Evolutionary conservation across 2,888 invertebrate species (phyloP), one percentile per base, ranked within the genome.

Genomic region (Nephrotoma flavescens): DNA sequence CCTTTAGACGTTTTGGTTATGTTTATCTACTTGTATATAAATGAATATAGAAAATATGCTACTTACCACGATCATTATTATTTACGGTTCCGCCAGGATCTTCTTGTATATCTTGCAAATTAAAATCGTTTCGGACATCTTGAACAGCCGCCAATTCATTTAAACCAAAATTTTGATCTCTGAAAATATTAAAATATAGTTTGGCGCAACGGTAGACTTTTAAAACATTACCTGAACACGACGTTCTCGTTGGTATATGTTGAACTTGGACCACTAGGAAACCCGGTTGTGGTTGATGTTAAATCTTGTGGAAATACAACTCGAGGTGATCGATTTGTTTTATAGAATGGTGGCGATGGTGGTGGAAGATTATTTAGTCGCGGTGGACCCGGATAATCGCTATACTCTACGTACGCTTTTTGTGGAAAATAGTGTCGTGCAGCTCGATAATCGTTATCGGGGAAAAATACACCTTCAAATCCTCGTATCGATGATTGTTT

Each of bases 1-100:
- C 71, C 19, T 71, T 9, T 31, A 31, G 71, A 71, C 71, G 71
- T 11, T 9, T 31, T 31, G 31, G 31, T 31, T 31, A 3, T 2
- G 31, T 31, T 19, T 19, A 31, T 31, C 31, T 31, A 31, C 2
- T 31, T 3, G 31, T 31, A 31, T 31, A 31, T 11, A 31, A 71
- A 71, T 7, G 31, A 9, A 71, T 15, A 15, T 15, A 6, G 52
- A 15, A 52, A 52, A 5, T 57, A 6, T 57, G 15, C 84, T 42
- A 84, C 94, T 92, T 91, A 95, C 95, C 95, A 93, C 95, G 93
- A 89, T 95, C 95, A 88, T 94, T 92, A 89, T 93, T 93, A 84
- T 93, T 93, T 87, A 92, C 92, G 52, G 91, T 92, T 7, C 92
- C 31, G 31, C 31, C 93, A 12, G 85, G 85, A 85, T 85, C 85